Conservation (phyloP, 2,113 vertebrate species). For the Aix galericulata region DNA sequence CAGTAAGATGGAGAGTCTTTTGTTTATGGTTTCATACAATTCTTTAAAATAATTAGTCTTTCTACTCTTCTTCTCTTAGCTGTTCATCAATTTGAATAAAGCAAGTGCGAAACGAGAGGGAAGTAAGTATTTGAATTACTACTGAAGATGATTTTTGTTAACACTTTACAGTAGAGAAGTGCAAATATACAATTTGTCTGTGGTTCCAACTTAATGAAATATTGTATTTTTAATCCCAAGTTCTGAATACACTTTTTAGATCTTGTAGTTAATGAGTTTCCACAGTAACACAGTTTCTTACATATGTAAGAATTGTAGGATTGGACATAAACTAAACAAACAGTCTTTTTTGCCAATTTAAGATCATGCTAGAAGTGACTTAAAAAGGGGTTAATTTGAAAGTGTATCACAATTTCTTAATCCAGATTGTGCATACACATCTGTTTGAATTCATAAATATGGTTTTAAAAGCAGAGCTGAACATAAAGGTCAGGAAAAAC, state of each 20-base stretch:
- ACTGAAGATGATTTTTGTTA: background rate
- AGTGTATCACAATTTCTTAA: background rate
- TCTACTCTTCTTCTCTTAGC: conserved; percentile 57
- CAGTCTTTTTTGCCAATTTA: background rate
- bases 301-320: rapidly evolving
- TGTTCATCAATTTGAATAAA: conserved; percentile 81
- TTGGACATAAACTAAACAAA: background rate
- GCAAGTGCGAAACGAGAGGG: conserved; percentile 86
- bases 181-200: background rate
- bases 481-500: background rate
- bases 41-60: background rate
- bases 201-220: background rate
- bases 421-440: background rate
- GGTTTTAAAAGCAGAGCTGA: background rate
- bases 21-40: background rate
- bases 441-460: background rate
- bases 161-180: background rate
- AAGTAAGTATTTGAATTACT: conserved; percentile 81
- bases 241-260: background rate
- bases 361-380: background rate
- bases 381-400: background rate
- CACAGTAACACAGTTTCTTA: background rate
- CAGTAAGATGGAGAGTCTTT: background rate
- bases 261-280: background rate
- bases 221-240: background rate